Percentiles rank a stretch among this genome's conserved stretches.
phyloP scores from a whole-genome alignment of 2,888 invertebrate genomes.

The Lacanobia wlatinum region DNA sequence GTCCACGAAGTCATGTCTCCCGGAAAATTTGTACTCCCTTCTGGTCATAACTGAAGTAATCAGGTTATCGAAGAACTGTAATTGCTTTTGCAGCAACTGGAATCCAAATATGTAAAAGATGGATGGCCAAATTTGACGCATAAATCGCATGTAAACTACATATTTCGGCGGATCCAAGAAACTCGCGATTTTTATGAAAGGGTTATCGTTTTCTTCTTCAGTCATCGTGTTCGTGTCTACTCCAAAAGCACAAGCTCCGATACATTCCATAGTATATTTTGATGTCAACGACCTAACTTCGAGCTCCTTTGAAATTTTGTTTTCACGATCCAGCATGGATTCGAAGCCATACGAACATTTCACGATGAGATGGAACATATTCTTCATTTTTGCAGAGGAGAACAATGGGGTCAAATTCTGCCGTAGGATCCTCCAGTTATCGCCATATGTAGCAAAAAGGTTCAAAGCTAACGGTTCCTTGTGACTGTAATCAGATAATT shows the following conservation, averaged over 20 bases:
- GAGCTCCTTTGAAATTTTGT: slow-evolving; percentile 30
- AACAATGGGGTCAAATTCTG: slow-evolving; percentile 67
- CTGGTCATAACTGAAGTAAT: slow-evolving; percentile 53
- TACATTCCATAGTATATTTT: slow-evolving; percentile 64
- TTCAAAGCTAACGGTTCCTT: slow-evolving; percentile 55
- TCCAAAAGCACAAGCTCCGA: slow-evolving; percentile 52
- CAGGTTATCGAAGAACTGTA: slow-evolving; percentile 55
- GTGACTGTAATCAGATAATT: slow-evolving; percentile 62
- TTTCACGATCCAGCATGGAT: slow-evolving; percentile 54
- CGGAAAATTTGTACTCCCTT: slow-evolving; percentile 54
- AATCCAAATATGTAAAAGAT: slow-evolving; percentile 43
- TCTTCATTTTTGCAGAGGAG: slow-evolving; percentile 65
- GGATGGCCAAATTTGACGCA: slow-evolving; percentile 48
- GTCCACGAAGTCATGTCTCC: slow-evolving; percentile 66
- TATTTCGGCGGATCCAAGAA: slow-evolving; percentile 24
- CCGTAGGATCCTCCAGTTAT: slow-evolving; percentile 64
- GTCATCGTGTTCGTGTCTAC: slow-evolving; percentile 52
- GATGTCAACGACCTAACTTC: slow-evolving; percentile 46
- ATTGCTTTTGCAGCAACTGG: slow-evolving; percentile 25
- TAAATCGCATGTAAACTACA: neutral
- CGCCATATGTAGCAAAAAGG: slow-evolving; percentile 56
- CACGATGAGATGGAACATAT: slow-evolving; percentile 65
- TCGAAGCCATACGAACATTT: slow-evolving; percentile 57
- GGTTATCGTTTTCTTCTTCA: slow-evolving; percentile 33
- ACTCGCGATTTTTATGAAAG: slow-evolving; percentile 17